Conservation (phyloP, 2,113 vertebrate species). For the Vidua macroura region DNA sequence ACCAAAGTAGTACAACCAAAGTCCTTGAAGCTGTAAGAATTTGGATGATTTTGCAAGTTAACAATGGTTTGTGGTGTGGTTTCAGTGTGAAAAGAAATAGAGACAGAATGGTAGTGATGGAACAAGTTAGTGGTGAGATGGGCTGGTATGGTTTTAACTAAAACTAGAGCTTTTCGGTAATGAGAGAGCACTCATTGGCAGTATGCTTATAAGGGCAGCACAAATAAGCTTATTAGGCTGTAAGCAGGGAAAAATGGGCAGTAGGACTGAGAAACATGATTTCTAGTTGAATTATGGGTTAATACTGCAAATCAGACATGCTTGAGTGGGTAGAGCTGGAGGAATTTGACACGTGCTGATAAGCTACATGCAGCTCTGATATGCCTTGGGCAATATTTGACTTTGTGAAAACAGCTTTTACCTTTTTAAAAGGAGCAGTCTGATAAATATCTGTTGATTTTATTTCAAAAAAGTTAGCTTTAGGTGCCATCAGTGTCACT, state of each 20-base stretch:
- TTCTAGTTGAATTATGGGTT: conserved; percentile 39
- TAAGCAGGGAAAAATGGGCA: neutral
- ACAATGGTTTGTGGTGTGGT: neutral
- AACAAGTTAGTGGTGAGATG: neutral
- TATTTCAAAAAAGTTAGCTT: conserved; percentile 2
- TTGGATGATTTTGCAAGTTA: neutral
- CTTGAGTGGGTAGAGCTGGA: conserved; percentile 41
- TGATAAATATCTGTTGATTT: conserved; percentile 50
- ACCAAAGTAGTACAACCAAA: neutral
- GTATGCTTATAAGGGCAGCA: neutral
- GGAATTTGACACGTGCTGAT: conserved; percentile 53
- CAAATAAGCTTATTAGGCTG: neutral
- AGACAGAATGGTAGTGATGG: neutral
- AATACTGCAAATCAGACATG: conserved; percentile 43
- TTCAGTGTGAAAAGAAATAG: neutral
- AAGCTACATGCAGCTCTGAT: conserved; percentile 45
- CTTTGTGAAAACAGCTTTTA: conserved; percentile 51
- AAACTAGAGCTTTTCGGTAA: neutral
- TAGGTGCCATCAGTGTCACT: neutral
- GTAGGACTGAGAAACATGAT: neutral
- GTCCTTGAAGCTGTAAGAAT: neutral
- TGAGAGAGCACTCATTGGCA: neutral
- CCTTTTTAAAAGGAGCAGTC: conserved; percentile 1
- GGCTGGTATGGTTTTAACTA: neutral
- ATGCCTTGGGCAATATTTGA: conserved; percentile 57